Evolutionary conservation across 1,140 invertebrate genomes (phyloP).

Genomic region (Aphelenchoides fujianensis): DNA sequence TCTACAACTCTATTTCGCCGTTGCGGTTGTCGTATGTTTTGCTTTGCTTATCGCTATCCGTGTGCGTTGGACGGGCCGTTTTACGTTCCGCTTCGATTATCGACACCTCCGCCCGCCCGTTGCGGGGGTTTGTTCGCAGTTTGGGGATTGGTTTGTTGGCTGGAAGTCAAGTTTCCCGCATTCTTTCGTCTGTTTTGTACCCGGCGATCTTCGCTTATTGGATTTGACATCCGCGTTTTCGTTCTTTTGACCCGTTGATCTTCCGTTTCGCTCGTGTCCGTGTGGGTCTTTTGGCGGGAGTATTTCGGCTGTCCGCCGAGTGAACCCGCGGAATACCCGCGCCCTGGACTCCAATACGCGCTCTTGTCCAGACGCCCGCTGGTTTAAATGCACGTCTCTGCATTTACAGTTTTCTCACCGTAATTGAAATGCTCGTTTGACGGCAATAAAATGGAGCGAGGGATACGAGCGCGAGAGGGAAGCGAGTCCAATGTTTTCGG

Average conservation of each 20-base stretch:
- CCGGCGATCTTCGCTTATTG: too few species aligned
- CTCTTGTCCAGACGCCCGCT: too few species aligned
- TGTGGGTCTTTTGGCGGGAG: too few species aligned
- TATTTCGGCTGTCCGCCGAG: too few species aligned
- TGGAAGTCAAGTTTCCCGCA: neutral
- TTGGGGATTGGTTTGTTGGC: neutral
- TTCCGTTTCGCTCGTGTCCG: too few species aligned
- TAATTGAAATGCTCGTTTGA: conserved; percentile 3
- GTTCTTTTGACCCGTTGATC: too few species aligned
- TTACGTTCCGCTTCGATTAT: neutral
- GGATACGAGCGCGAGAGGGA: neutral
- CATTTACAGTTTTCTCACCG: conserved; percentile 1
- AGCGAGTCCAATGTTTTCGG: neutral
- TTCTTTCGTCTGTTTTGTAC: too few species aligned
- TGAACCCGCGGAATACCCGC: too few species aligned
- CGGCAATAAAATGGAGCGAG: neutral
- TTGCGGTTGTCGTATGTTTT: conserved; percentile 5
- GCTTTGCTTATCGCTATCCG: neutral
- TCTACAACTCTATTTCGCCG: neutral
- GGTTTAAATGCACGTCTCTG: neutral
- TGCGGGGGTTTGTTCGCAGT: neutral
- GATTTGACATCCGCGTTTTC: too few species aligned
- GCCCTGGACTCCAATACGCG: too few species aligned
- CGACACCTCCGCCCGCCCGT: neutral
- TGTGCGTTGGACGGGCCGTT: too few species aligned